phyloP scores from a whole-genome alignment of 92 coral and sea anemone species.

The Epizoanthus fatuus region DNA sequence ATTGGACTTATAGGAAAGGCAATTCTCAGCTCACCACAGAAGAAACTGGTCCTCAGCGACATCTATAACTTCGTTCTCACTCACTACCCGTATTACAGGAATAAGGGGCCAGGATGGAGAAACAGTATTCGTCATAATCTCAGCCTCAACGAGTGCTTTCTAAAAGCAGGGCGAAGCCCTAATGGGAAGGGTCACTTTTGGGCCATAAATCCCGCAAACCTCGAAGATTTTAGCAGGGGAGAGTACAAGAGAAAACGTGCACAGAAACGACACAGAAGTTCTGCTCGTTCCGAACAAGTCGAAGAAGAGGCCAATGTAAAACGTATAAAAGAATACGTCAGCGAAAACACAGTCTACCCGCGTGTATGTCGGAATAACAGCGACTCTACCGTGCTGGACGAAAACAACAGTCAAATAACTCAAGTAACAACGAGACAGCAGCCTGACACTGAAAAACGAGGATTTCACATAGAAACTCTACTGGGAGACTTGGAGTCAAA shows the following conservation, averaged over 20 bases:
- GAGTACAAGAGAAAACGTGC: constrained; percentile 64
- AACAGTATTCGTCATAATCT: constrained; percentile 69
- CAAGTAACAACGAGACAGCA: not conserved
- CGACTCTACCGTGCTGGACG: not conserved
- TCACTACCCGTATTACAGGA: constrained; percentile 65
- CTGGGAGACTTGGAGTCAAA: constrained; percentile 21
- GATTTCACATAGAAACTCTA: constrained; percentile 39
- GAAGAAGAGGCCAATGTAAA: constrained; percentile 1
- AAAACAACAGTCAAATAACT: not conserved
- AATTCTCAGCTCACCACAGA: constrained; percentile 64
- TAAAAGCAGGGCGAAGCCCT: constrained; percentile 70
- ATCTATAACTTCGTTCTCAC: constrained; percentile 72
- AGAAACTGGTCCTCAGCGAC: constrained; percentile 65
- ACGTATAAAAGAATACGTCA: not conserved
- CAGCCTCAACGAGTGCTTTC: constrained; percentile 66
- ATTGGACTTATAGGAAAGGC: constrained; percentile 71
- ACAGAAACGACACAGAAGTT: constrained; percentile 51
- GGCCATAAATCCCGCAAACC: constrained; percentile 72
- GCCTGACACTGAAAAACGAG: constrained; percentile 11
- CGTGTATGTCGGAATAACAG: not conserved
- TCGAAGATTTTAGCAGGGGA: constrained; percentile 69
- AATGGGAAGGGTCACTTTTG: constrained; percentile 70
- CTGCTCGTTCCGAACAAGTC: constrained; percentile 10
- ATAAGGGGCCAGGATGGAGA: constrained; percentile 75
- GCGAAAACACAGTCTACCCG: not conserved